Evolutionary conservation across 1,140 invertebrate species (phyloP), one percentile per base, ranked within the genome.

Genomic region (Metopolophium dirhodum): DNA sequence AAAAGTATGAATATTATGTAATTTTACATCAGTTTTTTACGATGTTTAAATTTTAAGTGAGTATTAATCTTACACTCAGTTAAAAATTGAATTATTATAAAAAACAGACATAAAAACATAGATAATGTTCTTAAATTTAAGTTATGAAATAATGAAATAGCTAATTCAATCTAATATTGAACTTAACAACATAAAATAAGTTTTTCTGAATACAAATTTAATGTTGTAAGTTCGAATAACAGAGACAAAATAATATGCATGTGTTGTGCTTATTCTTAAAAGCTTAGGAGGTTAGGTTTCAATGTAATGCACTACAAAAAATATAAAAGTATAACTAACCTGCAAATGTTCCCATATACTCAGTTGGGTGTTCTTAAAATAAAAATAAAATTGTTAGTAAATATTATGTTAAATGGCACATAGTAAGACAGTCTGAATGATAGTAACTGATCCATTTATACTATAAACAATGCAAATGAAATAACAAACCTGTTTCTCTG

Each of bases 291-390:
- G 37, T 37, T 37, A 37, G 2, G 41, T 0, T 77, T 77, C 0
- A 77, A n/a, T 77, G 6, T n/a, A n/a, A 77, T 35, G 11, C 3
- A 77, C n/a, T 77, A 35, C 22, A 18, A n/a, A 77, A 61, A 14
- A n/a, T n/a, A 68, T 61, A 68, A n/a, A 30, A 77, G 6, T 87
- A 35, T 45, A 85, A 92, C 54, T 92, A 61, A 85, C 86, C 51
- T 91, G 93, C 26, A 90, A 91, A 85, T 85, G 49, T 82, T 57
- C 77, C 87, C 77, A 94, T 91, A 68, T 93, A 82, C 93, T 94
- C 77, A 93, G 93, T 91, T 94, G 86, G 77, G 91, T 77, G 41
- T 47, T 86, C 57, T 88, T 37, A 51, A 54, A 94, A 90, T 49
- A 77, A 77, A 77, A 77, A 77, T 18, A n/a, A 77, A 45, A 45